Evolutionary conservation across 53 echinoderm and acorn worm genomes (phyloP), one percentile per base, ranked within the genome.

Genomic region (Patiria pectinifera): DNA sequence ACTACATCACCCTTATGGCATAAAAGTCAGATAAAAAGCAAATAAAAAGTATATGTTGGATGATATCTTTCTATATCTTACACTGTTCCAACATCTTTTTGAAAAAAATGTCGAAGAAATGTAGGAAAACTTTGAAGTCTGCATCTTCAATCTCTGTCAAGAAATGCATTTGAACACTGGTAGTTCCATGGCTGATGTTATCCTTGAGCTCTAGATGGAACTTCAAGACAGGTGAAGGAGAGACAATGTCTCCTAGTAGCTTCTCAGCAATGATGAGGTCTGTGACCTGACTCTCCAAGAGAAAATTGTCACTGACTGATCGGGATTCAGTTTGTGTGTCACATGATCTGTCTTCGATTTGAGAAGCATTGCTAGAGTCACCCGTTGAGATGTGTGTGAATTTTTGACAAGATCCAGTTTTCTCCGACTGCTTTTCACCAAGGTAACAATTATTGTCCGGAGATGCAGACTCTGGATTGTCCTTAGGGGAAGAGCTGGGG

Each of bases 51-150:
- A 53, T 53, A 53, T 53, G 6, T 53, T 53, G 8, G 53, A 6
- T 53, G 5, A 53, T 24, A 8, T 23, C 24, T 24, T 23, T 24
- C 58, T 93, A 92, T 59, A 96, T 83, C 84, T 49, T 72, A 53
- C 82, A 63, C 48, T 95, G 89, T 46, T 95, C 92, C 6, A 94
- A 48, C 48, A 90, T 62, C 22, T 96, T 95, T 24, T 71, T 53
- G 19, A 96, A 82, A 71, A 89, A 95, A 53, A 85, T 71, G 45
- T 95, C 95, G 77, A 96, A 87, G 84, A 96, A 96, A 62, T 96
- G 95, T 86, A 93, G 93, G 72, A 96, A 94, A 21, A 62, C 63
- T 87, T 96, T 95, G 74, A 95, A 94, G 62, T 89, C 70, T 2
- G 62, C 78, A 24, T 93, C 92, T 61, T 60, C 95, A 86, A 82